A percentile compares a stretch with the other conserved stretches of the same genome.
phyloP scores from a whole-genome alignment of 2,888 invertebrate genomes.

The Folsomia manolachei region DNA sequence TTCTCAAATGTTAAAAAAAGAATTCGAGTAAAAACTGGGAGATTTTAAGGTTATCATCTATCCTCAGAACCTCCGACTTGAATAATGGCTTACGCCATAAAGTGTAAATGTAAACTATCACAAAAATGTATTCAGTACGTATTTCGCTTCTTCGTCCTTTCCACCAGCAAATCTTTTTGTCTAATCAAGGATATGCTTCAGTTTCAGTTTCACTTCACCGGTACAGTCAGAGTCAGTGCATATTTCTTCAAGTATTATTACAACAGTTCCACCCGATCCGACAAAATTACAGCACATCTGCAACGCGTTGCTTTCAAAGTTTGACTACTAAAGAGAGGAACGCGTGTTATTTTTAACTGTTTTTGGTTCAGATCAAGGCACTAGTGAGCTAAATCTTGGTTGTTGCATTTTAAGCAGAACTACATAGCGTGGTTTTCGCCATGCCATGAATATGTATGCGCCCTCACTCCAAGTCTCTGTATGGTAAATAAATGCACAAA shows the following conservation, averaged over 20 bases:
- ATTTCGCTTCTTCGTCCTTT: neutral
- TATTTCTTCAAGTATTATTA: neutral
- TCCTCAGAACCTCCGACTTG: no score
- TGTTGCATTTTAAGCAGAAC: no score
- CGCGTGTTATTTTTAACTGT: conserved; percentile 49
- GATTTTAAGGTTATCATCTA: neutral
- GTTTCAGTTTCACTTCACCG: neutral
- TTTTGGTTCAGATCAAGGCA: conserved; percentile 22
- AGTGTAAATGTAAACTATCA: neutral
- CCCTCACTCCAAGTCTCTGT: no score
- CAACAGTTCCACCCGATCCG: neutral
- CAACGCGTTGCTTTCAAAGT: no score
- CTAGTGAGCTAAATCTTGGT: neutral
- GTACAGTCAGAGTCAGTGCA: no score
- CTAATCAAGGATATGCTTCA: no score
- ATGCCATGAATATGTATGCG: no score
- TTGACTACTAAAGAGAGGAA: no score
- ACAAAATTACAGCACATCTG: conserved; percentile 30
- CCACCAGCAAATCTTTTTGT: no score
- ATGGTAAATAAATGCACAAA: no score
- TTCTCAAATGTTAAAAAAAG: neutral
- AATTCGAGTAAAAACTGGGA: neutral
- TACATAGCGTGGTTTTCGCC: no score
- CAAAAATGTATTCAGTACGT: neutral
- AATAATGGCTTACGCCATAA: neutral